These are phyloP conservation scores for Lutraria rhynchaena DNA, from an alignment of 1,140 invertebrate genomes.

Conservation along the genomic window DNA sequence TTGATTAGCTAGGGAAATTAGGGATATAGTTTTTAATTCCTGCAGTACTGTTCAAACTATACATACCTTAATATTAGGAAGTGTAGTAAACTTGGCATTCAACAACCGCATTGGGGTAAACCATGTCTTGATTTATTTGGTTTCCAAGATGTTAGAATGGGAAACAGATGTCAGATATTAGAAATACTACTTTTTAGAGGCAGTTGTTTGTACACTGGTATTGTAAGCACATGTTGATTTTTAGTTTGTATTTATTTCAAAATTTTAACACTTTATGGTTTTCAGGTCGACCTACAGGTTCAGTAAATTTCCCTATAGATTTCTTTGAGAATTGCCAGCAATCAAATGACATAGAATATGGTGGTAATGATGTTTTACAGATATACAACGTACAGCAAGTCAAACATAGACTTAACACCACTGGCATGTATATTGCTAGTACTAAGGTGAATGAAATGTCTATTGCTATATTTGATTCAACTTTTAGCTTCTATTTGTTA, in stretches of 20 bases:
- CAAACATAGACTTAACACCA: constrained; percentile 95
- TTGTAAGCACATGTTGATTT: too few species aligned
- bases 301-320: constrained; percentile 93
- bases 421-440: constrained; percentile 82
- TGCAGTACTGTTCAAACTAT: too few species aligned
- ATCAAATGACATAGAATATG: constrained; percentile 96
- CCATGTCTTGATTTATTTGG: too few species aligned
- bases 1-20: too few species aligned
- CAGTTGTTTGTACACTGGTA: background rate
- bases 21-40: too few species aligned
- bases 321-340: constrained; percentile 97
- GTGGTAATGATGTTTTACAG: constrained; percentile 96
- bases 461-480: too few species aligned
- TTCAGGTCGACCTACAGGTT: constrained; percentile 79
- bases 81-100: too few species aligned
- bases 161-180: too few species aligned
- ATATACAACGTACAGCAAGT: constrained; percentile 97
- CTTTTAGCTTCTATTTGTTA: too few species aligned
- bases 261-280: constrained; percentile 23
- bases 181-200: background rate
- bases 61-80: too few species aligned
- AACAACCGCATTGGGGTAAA: too few species aligned
- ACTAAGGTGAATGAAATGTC: constrained; percentile 80
- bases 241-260: background rate
- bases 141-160: too few species aligned